Evolutionary conservation across 2,797 vertebrate species (phyloP).

Genomic region (Coracias cyanogaster): DNA sequence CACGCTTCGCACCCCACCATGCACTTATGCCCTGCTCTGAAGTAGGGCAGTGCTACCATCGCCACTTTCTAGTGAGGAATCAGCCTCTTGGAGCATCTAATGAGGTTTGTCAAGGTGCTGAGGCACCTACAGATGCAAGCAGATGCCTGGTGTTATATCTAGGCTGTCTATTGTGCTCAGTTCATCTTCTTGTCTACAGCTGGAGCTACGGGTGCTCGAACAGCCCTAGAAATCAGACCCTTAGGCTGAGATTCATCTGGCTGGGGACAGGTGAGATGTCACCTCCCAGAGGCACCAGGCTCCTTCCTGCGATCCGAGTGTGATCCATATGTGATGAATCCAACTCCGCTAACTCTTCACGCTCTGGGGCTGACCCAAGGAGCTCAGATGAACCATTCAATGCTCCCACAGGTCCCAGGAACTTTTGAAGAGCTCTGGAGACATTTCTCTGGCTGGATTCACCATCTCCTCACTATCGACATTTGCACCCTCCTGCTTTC

Average conservation of each 20-base stretch:
- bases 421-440: neutral
- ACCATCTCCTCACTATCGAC: rapidly evolving
- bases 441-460: no score
- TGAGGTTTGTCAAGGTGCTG: neutral
- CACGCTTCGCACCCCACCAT: rapidly evolving
- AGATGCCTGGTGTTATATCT: neutral
- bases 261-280: neutral
- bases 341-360: neutral
- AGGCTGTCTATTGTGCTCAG: neutral
- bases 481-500: neutral
- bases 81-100: neutral
- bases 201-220: neutral
- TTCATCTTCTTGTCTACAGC: neutral
- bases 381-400: neutral
- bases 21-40: neutral
- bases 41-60: neutral
- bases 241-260: neutral
- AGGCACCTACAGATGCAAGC: neutral
- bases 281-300: neutral
- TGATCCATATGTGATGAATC: neutral
- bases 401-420: rapidly evolving
- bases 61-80: rapidly evolving
- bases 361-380: neutral
- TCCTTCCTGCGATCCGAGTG: neutral
- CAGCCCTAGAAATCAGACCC: neutral